Percentiles rank a stretch among this genome's conserved stretches.
Evolutionary conservation across 2,888 invertebrate genomes (phyloP).

Genomic region (Epiblema foenella): DNA sequence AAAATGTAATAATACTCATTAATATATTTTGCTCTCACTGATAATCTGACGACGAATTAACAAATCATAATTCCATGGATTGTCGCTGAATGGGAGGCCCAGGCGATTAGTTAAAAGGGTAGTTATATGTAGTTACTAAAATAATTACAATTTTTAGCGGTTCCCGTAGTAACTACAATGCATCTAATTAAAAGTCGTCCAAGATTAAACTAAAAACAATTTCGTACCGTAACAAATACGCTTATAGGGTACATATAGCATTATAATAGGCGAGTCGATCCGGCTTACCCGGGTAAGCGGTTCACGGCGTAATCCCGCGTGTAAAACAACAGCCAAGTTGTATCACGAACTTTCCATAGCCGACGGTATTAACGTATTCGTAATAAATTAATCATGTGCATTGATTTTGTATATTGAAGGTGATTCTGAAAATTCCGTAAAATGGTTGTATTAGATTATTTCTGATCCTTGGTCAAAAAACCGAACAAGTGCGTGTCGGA

Average conservation of each 20-base stretch:
- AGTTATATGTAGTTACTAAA: too few relatives aligned
- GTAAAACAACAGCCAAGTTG: constrained; percentile 72
- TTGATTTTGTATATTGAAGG: constrained; percentile 12
- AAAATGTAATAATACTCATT: too few relatives aligned
- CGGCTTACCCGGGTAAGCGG: constrained; percentile 75
- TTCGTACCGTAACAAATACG: constrained; percentile 33
- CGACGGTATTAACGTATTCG: constrained; percentile 23
- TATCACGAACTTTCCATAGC: constrained; percentile 57
- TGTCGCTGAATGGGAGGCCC: neutral
- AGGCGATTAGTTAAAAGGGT: neutral
- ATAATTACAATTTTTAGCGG: neutral
- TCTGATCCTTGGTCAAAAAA: too few relatives aligned
- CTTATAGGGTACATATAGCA: constrained; percentile 45
- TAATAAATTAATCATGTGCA: constrained; percentile 11
- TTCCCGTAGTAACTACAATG: neutral
- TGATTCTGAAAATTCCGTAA: neutral
- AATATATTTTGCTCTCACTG: too few relatives aligned
- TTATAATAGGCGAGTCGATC: constrained; percentile 60
- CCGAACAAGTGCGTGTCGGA: too few relatives aligned
- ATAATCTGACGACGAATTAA: too few relatives aligned
- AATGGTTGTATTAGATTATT: too few relatives aligned
- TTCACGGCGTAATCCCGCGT: constrained; percentile 68
- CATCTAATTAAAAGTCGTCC: constrained; percentile 20
- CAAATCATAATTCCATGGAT: too few relatives aligned
- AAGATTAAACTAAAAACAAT: constrained; percentile 31